Base-by-base conservation (phyloP, 1,140 invertebrate species). In the Diachasmimorpha longicaudata region DNA sequence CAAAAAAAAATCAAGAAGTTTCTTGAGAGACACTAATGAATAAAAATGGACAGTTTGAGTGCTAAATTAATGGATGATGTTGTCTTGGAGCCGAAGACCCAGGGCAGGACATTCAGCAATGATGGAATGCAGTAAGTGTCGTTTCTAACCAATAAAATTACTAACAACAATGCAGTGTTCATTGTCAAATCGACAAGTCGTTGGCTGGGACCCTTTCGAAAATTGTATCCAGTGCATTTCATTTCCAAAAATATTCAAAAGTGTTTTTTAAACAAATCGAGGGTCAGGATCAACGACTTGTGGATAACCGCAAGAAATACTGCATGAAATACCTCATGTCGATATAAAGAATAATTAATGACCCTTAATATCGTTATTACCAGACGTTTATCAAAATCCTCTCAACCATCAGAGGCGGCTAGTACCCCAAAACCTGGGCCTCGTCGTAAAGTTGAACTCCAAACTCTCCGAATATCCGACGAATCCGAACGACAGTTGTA, bases 401-500 rank as follows among this genome's bases (percentile, higher is more conserved):
- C 70, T 14, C 9, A 44, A 39, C 37, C 37, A 46, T 42, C 76
- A 9, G n/a, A 74, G 78, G 10, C 52, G 52, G 11, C n/a, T n/a
- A 14, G 21, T 14, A 69, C 37, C 31, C 16, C 73, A 39, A 74
- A 63, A 52, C 21, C 21, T 42, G 77, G 74, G 69, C 10, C 19
- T 13, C 39, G 72, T 55, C 87, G 93, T 0, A 94, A 94, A 83
- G 92, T 93, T 74, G 93, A 94, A 85, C 87, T 95, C 83, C 93
- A 94, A 81, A 93, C 91, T 6, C 84, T 95, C 52, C 88, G 90
- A 21, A 84, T 95, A 3, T 91, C 88, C 42, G 89, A 92, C 48
- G 91, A 93, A 78, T 92, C 92, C 48, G 92, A 94, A 79, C 92
- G 93, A 80, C 85, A 92, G 78, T 90, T 94, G 14, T 90, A 93